Base-by-base conservation (phyloP, 2,888 invertebrate genomes). In the Scaeva pyrastri region DNA sequence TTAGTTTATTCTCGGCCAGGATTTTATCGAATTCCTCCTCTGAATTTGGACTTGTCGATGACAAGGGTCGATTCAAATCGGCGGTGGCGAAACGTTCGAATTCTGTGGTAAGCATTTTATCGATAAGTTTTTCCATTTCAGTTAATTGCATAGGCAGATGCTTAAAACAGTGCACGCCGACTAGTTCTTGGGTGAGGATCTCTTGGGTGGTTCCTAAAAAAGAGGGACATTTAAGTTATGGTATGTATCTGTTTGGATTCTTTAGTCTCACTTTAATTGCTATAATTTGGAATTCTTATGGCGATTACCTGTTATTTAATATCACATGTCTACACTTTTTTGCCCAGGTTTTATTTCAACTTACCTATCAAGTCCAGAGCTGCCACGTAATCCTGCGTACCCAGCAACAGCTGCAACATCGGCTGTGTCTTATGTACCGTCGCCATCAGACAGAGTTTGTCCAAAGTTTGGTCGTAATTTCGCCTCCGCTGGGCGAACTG, bases 381-480 rank as follows among this genome's bases (percentile, higher is more conserved):
- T 50, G 98, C 98, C 45, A 98, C 98, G 94, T 98, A 99, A 93
- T 99, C 99, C 86, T 97, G 98, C 11, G 98, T 98, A 85, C 98
- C 97, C 56, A 99, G 93, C 64, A 99, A 93, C 74, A 98, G 94
- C 92, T 99, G 99, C 90, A 99, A 96, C 93, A 98, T 99, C 1
- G 98, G 97, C 92, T 99, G 99, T 19, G 99, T 99, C 93, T 99
- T 99, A 92, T 98, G 96, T 10, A 99, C 98, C 4, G 98, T 98
- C 8, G 97, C 95, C 96, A 99, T 98, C 78, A 98, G 93, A 91
- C 97, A 97, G 58, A 99, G 93, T 89, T 96, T 95, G 89, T 96
- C 96, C 90, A 96, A 93, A 2, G 96, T 94, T 90, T 94, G 93
- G 64, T 94, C 93, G 78, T 95, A 93, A 91, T 96, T 96, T 55